Base-by-base conservation (phyloP, 2,888 invertebrate genomes). In the Drosophila acutilabella region DNA sequence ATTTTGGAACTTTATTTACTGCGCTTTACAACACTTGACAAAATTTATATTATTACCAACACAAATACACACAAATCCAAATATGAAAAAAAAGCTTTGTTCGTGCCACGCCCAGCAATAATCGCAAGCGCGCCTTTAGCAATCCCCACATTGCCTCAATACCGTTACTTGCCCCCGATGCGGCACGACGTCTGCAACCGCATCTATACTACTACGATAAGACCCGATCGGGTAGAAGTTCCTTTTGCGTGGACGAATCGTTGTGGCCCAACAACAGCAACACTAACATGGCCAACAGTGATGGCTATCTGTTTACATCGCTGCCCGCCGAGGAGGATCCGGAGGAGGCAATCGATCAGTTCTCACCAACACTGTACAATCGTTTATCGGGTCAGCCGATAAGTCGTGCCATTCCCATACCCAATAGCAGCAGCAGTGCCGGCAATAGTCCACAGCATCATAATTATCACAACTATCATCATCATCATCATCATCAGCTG, bases 351-450 rank as follows among this genome's bases (percentile, higher is more conserved):
- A 76, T 73, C 16, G 90, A 90, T 79, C 90, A 91, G 41, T 90
- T 91, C 70, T 91, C 91, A 8, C 91, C 91, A 1, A 80, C 90
- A 7, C 61, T 91, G 1, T 91, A 91, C 57, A 72, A 45, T 2
- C 66, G 74, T 0, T 36, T 65, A 0, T 20, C 51, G 18, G 59
- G 42, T n/a, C 71, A 57, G 36, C 5, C 44, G 45, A 14, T 62
- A 20, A 81, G 79, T 40, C 91, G 89, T n/a, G 87, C 91, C 30
- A 83, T 89, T 38, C 90, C 92, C 6, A 91, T 91, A 78, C 90
- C 91, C 5, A 67, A 64, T 54, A 85, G 87, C 18, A 72, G 62
- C 14, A 88, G 70, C 52, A 90, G 90, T 64, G 90, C 89, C 6
- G 89, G 89, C 14, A 91, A 85, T 38, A 91, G 91, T 81, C 91